Percentiles rank a stretch among this genome's conserved stretches.
Evolutionary conservation across 2,888 invertebrate genomes (phyloP).

Genomic region (Miltochrista miniata): DNA sequence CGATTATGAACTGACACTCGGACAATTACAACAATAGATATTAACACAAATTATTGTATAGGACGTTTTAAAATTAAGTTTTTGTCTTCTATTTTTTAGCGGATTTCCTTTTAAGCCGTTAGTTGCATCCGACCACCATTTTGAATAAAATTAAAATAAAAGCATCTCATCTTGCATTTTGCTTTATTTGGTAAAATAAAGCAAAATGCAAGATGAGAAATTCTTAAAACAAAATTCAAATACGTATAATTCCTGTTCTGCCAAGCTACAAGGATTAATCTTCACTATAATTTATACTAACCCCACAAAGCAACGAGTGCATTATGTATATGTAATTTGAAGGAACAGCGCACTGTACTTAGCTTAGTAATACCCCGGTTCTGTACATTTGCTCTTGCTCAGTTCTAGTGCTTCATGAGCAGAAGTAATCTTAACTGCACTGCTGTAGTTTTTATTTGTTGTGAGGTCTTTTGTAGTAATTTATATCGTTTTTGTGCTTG

Average conservation of each 20-base stretch:
- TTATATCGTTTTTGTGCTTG: constrained; percentile 9
- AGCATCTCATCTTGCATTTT: too few species aligned
- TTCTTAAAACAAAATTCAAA: neutral
- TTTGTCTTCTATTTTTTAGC: too few species aligned
- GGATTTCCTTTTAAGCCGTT: too few species aligned
- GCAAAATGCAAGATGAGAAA: neutral
- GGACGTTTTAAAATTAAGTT: too few species aligned
- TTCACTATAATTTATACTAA: constrained; percentile 9
- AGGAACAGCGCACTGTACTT: constrained; percentile 58
- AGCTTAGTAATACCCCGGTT: constrained; percentile 20
- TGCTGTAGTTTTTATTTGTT: neutral
- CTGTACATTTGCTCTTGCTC: neutral
- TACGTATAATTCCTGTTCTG: neutral
- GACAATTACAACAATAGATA: too few species aligned
- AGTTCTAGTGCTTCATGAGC: constrained; percentile 4
- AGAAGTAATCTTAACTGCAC: constrained; percentile 4
- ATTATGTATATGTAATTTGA: constrained; percentile 80
- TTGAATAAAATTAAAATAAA: too few species aligned
- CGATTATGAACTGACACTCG: too few species aligned
- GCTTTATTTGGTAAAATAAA: too few species aligned
- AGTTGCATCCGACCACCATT: too few species aligned
- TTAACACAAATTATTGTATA: too few species aligned
- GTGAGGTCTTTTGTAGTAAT: neutral
- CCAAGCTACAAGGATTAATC: constrained; percentile 1
- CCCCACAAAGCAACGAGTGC: constrained; percentile 40